Conservation (phyloP, 2,797 vertebrate species). For the Neostethus bicornis region DNA sequence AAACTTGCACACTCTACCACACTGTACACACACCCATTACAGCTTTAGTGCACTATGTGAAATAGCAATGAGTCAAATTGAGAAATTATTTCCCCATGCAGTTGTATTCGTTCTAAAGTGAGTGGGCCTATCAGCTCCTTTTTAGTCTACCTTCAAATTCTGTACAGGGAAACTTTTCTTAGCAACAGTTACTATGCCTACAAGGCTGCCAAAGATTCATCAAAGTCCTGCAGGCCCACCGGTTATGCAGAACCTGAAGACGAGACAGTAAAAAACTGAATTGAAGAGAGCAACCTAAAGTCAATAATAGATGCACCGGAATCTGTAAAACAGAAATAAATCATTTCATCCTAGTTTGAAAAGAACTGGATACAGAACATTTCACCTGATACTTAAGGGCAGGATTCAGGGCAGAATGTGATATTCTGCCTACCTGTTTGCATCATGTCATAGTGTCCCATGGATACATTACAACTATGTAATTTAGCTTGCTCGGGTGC, state of each 20-base stretch:
- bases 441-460: slow-evolving; percentile 38
- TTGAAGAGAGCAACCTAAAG: slow-evolving; percentile 31
- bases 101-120: slow-evolving; percentile 2
- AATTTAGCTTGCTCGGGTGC: slow-evolving; percentile 18
- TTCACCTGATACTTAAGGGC: slow-evolving; percentile 28
- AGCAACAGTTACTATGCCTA: slow-evolving; percentile 47
- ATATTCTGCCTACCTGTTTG: slow-evolving; percentile 49
- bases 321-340: slow-evolving; percentile 60
- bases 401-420: slow-evolving; percentile 28
- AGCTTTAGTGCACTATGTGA: slow-evolving; percentile 23
- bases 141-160: slow-evolving; percentile 25
- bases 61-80: slow-evolving; percentile 33
- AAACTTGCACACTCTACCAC: slow-evolving; percentile 13
- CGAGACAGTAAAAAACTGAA: slow-evolving; percentile 48
- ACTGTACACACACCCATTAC: slow-evolving; percentile 1
- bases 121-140: slow-evolving; percentile 12
- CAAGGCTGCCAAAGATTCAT: slow-evolving; percentile 50
- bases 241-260: slow-evolving; percentile 46
- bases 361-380: slow-evolving; percentile 24
- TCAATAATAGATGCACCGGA: slow-evolving; percentile 52
- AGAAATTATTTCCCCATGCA: slow-evolving; percentile 26
- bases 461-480: slow-evolving; percentile 28
- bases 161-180: slow-evolving; percentile 26
- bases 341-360: slow-evolving; percentile 53
- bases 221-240: slow-evolving; percentile 47